A percentile compares a stretch with the other conserved stretches of the same genome.
Evolutionary conservation across 2,888 invertebrate species (phyloP).

Genomic region (Anthophora plumipes): DNA sequence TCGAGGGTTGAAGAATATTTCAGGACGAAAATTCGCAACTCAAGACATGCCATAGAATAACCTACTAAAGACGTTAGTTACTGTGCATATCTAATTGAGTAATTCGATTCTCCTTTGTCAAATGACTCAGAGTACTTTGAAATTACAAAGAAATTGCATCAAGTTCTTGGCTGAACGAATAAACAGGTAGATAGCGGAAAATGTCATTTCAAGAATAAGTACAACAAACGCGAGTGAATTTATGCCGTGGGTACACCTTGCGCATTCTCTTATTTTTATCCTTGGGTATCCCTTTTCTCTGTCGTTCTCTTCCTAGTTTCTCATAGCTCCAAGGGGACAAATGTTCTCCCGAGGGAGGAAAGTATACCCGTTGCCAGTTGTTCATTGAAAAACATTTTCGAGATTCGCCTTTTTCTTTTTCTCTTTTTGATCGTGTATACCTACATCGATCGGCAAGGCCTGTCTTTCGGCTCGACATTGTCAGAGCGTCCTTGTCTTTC

Average conservation of each 20-base stretch:
- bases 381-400: slow-evolving; percentile 73
- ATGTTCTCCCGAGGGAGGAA: slow-evolving; percentile 8
- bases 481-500: neutral
- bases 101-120: neutral
- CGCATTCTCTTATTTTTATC: no score
- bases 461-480: neutral
- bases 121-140: neutral
- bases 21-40: neutral
- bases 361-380: slow-evolving; percentile 20
- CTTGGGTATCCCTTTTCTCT: neutral
- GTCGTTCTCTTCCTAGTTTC: neutral
- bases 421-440: slow-evolving; percentile 18
- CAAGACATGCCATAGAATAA: neutral
- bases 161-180: slow-evolving; percentile 12
- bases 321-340: slow-evolving; percentile 1
- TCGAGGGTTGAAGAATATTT: neutral
- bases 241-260: neutral
- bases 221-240: neutral
- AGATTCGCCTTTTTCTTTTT: slow-evolving; percentile 40
- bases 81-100: neutral
- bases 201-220: neutral
- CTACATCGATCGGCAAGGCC: slow-evolving; percentile 2
- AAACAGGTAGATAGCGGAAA: slow-evolving; percentile 3
- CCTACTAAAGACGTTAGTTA: neutral
- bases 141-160: slow-evolving; percentile 7